Percentiles rank a stretch among this genome's conserved stretches.
Conservation (phyloP, 2,113 vertebrate species). For the Euleptes europaea region DNA sequence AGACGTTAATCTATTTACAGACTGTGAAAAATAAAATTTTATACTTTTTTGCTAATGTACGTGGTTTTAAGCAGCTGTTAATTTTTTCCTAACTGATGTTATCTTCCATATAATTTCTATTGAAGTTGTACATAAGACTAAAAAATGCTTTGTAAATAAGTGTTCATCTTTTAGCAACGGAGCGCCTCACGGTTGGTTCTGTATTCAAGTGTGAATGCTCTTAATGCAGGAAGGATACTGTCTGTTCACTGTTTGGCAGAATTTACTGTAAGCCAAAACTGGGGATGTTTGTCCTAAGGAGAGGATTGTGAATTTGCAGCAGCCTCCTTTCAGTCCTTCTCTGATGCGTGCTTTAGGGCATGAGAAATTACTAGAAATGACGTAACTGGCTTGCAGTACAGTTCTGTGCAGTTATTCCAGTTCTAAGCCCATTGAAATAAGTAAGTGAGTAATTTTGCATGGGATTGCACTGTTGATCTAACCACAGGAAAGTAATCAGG, state of each 20-base stretch:
- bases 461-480: too few relatives aligned
- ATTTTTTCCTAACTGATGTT: constrained; percentile 65
- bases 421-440: not conserved
- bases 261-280: constrained; percentile 68
- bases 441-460: too few relatives aligned
- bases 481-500: too few relatives aligned
- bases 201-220: constrained; percentile 47
- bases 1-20: constrained; percentile 73
- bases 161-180: constrained; percentile 53
- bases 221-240: constrained; percentile 73
- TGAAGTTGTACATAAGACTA: constrained; percentile 77
- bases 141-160: constrained; percentile 75
- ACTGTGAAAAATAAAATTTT: constrained; percentile 81
- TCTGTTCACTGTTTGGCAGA: constrained; percentile 73
- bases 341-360: constrained; percentile 29
- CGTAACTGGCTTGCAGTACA: not conserved
- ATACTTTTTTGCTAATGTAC: constrained; percentile 74
- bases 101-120: constrained; percentile 68
- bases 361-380: not conserved
- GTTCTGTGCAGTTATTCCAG: not conserved
- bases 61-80: constrained; percentile 69
- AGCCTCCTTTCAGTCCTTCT: constrained; percentile 20
- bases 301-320: not conserved
- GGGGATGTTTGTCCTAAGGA: not conserved
- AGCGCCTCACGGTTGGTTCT: constrained; percentile 62